These are phyloP conservation scores for Microplitis manilae DNA, from an alignment of 2,888 invertebrate genomes.

Conservation along the genomic window DNA sequence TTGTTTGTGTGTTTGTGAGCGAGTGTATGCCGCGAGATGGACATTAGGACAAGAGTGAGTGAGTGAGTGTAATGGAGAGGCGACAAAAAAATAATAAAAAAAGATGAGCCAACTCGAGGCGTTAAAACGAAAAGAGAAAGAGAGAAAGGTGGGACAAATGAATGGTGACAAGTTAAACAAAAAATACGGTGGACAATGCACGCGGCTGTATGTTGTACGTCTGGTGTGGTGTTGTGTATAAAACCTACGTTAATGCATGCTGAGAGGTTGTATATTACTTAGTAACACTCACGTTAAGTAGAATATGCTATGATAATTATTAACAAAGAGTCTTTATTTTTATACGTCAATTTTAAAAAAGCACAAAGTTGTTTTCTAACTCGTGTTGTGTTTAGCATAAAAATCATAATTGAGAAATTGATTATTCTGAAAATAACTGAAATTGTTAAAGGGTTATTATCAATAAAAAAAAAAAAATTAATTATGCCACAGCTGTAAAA, in stretches of 20 bases:
- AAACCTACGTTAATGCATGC: slow-evolving; percentile 37
- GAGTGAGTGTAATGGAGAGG: slow-evolving; percentile 41
- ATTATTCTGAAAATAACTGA: no score
- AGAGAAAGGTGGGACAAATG: slow-evolving; percentile 38
- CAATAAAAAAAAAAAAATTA: background rate
- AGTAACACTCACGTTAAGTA: slow-evolving; percentile 34
- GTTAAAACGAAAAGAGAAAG: slow-evolving; percentile 28
- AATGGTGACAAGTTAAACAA: slow-evolving; percentile 43
- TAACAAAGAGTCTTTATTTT: background rate
- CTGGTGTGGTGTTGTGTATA: slow-evolving; percentile 18
- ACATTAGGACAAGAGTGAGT: slow-evolving; percentile 43
- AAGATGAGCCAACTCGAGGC: slow-evolving; percentile 24
- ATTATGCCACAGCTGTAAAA: background rate
- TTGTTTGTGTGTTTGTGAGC: slow-evolving; percentile 45
- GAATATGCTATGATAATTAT: slow-evolving; percentile 4
- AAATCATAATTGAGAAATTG: no score
- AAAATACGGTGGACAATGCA: slow-evolving; percentile 46
- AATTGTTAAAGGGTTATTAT: background rate
- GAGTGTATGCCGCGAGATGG: slow-evolving; percentile 42
- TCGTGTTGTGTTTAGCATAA: no score
- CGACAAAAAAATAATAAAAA: slow-evolving; percentile 35
- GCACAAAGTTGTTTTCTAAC: background rate
- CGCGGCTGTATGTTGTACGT: slow-evolving; percentile 23
- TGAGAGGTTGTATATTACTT: slow-evolving; percentile 24
- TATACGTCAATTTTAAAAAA: background rate